Conservation (phyloP, 2,113 vertebrate genomes). For the Asarcornis scutulata region DNA sequence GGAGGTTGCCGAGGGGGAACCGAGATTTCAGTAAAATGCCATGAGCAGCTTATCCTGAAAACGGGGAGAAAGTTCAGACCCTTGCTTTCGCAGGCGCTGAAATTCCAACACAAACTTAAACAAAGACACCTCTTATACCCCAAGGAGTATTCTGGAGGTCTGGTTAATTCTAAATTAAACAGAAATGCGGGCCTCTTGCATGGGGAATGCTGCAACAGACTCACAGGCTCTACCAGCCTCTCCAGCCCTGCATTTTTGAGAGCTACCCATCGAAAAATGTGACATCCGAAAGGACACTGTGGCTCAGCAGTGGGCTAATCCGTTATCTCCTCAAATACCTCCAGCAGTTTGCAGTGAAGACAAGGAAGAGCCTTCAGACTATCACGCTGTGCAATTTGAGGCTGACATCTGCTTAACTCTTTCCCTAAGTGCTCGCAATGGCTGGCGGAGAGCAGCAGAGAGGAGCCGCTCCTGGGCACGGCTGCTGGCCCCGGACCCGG, state of each 20-base stretch:
- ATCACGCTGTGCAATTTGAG: neutral
- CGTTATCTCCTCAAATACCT: neutral
- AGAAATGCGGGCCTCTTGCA: neutral
- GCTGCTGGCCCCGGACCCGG: neutral
- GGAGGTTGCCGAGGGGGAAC: neutral
- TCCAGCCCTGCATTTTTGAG: neutral
- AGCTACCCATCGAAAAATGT: neutral
- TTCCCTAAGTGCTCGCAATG: neutral
- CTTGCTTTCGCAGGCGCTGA: neutral
- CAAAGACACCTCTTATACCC: neutral
- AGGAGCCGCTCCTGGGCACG: neutral
- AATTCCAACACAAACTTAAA: neutral
- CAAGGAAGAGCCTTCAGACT: neutral
- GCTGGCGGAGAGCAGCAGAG: neutral
- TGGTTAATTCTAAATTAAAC: neutral
- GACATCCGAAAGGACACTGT: neutral
- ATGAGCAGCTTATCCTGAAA: neutral
- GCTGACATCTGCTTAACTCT: neutral
- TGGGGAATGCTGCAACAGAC: neutral
- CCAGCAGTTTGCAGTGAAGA: neutral
- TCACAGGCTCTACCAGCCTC: neutral
- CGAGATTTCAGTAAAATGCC: neutral
- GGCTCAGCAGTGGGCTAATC: neutral
- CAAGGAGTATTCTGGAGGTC: neutral
- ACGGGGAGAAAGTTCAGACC: neutral